Evolutionary conservation across 1,140 invertebrate species (phyloP).

Genomic region (Leucophenga varia): DNA sequence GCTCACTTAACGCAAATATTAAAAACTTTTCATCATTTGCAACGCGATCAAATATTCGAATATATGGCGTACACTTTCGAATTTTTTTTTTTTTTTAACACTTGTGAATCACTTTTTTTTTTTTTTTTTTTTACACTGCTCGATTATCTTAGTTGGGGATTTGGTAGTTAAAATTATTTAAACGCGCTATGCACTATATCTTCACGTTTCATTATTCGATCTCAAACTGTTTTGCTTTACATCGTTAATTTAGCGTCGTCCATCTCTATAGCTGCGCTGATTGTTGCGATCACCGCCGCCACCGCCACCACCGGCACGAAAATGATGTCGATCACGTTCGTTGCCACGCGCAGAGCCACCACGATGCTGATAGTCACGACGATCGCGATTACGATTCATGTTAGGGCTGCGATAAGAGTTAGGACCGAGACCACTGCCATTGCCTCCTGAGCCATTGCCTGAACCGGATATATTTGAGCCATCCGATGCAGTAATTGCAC

Average conservation of each 20-base stretch:
- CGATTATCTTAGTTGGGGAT: no score
- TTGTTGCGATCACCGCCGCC: conserved; percentile 39
- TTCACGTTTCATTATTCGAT: neutral
- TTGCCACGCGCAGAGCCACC: conserved; percentile 29
- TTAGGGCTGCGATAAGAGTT: conserved; percentile 37
- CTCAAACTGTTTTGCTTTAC: neutral
- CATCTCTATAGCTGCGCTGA: conserved; percentile 26
- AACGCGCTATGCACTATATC: no score
- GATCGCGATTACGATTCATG: conserved; percentile 34
- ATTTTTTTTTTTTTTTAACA: no score
- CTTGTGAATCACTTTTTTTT: conserved; percentile 2
- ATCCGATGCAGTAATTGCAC: conserved; percentile 2
- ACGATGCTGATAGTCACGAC: conserved; percentile 38
- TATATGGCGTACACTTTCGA: no score
- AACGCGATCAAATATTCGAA: no score
- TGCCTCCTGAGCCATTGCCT: conserved; percentile 4
- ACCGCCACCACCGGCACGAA: conserved; percentile 22
- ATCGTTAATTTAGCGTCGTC: conserved; percentile 14
- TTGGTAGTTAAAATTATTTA: no score
- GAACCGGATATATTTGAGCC: neutral
- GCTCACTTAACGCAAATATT: no score
- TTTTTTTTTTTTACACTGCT: conserved; percentile 3
- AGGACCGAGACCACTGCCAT: conserved; percentile 15
- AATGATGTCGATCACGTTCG: conserved; percentile 20
- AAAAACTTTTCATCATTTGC: no score